Base-by-base conservation (phyloP, 1,140 invertebrate species). In the Brachionus rubens region DNA sequence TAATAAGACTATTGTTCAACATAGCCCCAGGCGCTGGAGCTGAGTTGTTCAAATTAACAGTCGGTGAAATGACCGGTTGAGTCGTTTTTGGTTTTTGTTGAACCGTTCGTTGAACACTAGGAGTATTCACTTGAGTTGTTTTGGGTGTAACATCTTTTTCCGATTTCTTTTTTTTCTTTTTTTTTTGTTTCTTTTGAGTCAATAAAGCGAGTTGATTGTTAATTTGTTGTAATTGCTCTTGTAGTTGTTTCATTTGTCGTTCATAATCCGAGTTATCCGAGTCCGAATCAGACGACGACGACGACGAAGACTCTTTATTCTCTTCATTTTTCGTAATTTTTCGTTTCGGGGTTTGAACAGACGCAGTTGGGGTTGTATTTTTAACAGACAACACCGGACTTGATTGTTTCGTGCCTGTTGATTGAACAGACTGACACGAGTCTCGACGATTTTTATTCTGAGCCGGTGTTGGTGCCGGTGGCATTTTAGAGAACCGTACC, bases 401-500 rank as follows among this genome's bases (percentile, higher is more conserved):
- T n/a, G n/a, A n/a, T n/a, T n/a, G n/a, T n/a, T n/a, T n/a, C n/a
- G n/a, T n/a, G n/a, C n/a, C n/a, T n/a, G n/a, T n/a, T n/a, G 89
- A 78, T 91, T 89, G 26, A 96, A 83, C 10, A 1, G 59, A 65
- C n/a, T 72, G 68, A 50, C 26, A 50, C 3, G 46, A 50, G 19
- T 72, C 68, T 4, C 68, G 43, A 6, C 59, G 4, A 7, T 46
- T 10, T 7, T 46, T 10, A 14, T 5, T 10, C 14, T 46, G 43
- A n/a, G n/a, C 2, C 7, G n/a, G n/a, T n/a, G 59, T 24, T 30
- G 26, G 21, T 19, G 68, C 46, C 50, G 21, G 24, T 4, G 68
- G 68, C 68, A 72, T 72, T 72, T 72, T 72, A 0, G 43, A 30
- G 41, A 72, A 72, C n/a, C 68, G 68, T 43, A 77, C 43, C 40